Conservation (phyloP, 2,797 vertebrate species). For the Sphenodon punctatus region DNA sequence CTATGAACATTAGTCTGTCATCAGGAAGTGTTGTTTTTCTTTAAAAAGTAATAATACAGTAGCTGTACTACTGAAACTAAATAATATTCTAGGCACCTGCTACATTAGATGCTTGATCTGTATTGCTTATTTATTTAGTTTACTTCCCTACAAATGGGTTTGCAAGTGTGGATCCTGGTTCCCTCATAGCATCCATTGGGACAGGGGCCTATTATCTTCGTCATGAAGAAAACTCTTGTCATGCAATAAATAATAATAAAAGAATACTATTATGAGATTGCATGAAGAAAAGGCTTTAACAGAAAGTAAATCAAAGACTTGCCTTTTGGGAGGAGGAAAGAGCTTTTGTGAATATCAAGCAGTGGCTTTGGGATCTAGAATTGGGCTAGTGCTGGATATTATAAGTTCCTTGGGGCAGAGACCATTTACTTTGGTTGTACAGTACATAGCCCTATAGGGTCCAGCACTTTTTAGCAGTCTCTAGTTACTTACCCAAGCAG, state of each 20-base stretch:
- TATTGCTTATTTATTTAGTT: background rate
- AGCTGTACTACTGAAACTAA: background rate
- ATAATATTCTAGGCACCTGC: background rate
- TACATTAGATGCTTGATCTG: background rate
- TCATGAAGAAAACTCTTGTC: background rate
- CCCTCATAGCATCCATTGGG: background rate
- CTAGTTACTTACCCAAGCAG: too few relatives aligned
- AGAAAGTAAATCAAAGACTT: background rate
- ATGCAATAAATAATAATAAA: background rate
- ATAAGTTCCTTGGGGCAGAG: background rate
- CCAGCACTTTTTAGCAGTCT: too few relatives aligned
- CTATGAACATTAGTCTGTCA: background rate
- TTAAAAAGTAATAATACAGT: background rate
- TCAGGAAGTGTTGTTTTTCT: background rate
- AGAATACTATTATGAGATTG: background rate
- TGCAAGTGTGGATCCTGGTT: background rate
- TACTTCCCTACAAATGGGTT: background rate
- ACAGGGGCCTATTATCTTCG: background rate
- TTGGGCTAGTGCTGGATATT: background rate
- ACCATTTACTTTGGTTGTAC: background rate
- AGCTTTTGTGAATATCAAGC: background rate
- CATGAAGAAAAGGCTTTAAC: background rate
- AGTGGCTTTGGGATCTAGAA: too few relatives aligned
- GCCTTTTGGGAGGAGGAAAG: background rate
- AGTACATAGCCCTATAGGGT: too few relatives aligned